These are phyloP conservation scores for Bombus confusus DNA, from an alignment of 1,140 invertebrate genomes.

Conservation along the genomic window DNA sequence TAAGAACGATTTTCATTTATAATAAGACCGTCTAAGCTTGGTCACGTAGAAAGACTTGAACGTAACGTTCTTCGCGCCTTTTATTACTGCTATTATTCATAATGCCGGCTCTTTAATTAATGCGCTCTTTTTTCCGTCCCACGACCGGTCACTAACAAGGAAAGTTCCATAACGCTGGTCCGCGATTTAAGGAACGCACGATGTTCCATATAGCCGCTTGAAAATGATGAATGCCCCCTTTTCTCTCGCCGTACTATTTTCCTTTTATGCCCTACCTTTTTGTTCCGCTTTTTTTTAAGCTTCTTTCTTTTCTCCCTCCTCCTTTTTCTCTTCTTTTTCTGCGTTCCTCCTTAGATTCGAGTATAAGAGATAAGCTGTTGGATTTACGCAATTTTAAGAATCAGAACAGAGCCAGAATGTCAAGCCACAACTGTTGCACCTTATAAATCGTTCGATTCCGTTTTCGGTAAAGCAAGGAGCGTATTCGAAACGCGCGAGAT, in stretches of 20 bases:
- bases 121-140: constrained; percentile 33
- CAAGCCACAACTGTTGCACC: too few relatives aligned
- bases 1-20: constrained; percentile 34
- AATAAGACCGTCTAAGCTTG: constrained; percentile 20
- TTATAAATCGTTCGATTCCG: background rate
- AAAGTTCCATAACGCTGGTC: constrained; percentile 25
- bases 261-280: background rate
- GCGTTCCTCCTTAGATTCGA: background rate
- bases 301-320: background rate
- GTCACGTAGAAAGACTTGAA: constrained; percentile 24
- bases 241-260: constrained; percentile 7
- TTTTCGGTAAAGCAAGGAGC: background rate
- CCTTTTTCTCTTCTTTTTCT: too few relatives aligned
- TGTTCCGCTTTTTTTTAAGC: background rate
- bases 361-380: background rate
- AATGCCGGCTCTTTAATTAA: constrained; percentile 49
- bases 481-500: too few relatives aligned
- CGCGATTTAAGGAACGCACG: constrained; percentile 34
- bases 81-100: constrained; percentile 54
- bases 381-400: constrained; percentile 7
- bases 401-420: background rate
- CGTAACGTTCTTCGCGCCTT: constrained; percentile 33
- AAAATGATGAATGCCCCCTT: constrained; percentile 22
- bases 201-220: constrained; percentile 15
- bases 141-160: constrained; percentile 21